These are phyloP conservation scores for Maniola jurtina DNA, from an alignment of 1,140 invertebrate genomes.

Conservation along the genomic window DNA sequence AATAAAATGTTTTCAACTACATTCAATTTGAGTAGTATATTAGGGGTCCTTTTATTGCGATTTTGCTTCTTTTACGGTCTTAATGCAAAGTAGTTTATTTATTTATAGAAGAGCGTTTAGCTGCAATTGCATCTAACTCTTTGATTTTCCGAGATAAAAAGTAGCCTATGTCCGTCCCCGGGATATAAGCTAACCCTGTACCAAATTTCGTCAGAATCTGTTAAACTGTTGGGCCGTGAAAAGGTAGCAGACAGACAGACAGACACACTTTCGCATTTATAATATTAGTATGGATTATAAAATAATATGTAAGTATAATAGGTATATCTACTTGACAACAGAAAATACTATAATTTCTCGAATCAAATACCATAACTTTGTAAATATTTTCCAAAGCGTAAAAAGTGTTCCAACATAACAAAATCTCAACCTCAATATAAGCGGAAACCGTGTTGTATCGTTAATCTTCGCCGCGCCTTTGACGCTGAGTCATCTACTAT, in stretches of 20 bases:
- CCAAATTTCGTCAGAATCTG: no score
- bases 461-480: conserved; percentile 2
- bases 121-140: no score
- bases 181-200: no score
- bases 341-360: no score
- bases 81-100: not conserved
- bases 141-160: not conserved
- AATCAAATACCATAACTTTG: no score
- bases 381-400: not conserved
- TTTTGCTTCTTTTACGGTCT: conserved; percentile 2
- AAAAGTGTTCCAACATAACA: not conserved
- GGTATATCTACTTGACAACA: no score
- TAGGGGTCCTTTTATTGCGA: not conserved
- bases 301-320: no score
- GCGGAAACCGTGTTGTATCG: conserved; percentile 6
- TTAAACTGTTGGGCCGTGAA: no score
- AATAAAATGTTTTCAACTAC: conserved; percentile 21
- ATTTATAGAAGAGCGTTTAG: no score
- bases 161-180: not conserved
- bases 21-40: conserved; percentile 13
- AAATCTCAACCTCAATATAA: not conserved
- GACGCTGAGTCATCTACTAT: conserved; percentile 4
- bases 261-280: no score
- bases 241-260: no score
- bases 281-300: no score